These are phyloP conservation scores for Oplegnathus fasciatus DNA, from an alignment of 2,113 vertebrate species.

Conservation along the genomic window DNA sequence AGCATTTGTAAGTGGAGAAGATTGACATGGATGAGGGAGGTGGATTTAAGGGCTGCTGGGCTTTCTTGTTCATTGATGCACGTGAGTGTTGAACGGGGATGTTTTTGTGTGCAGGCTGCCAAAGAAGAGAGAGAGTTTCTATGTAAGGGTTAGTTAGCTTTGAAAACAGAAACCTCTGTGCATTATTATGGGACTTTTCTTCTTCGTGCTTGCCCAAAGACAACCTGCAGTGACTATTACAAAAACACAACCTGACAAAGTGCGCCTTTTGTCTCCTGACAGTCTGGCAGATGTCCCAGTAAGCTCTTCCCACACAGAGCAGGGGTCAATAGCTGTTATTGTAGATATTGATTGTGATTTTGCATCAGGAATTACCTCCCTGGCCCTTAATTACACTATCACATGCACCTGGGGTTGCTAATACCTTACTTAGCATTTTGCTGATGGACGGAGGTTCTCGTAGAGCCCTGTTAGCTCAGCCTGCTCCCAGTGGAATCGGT, in stretches of 20 bases:
- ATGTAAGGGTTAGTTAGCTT: conserved; percentile 3
- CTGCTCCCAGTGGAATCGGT: conserved; percentile 52
- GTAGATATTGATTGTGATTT: conserved; percentile 69
- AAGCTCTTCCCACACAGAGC: conserved; percentile 38
- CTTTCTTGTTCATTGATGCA: conserved; percentile 49
- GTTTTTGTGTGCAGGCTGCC: conserved; percentile 23
- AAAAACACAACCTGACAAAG: conserved; percentile 24
- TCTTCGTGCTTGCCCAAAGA: neutral
- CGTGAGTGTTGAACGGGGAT: neutral
- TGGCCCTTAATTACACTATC: conserved; percentile 58
- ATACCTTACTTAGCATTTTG: conserved; percentile 60
- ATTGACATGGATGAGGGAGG: conserved; percentile 59
- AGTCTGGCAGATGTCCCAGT: conserved; percentile 67
- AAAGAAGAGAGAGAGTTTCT: conserved; percentile 28
- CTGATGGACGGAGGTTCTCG: conserved; percentile 47
- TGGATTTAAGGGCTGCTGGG: conserved; percentile 53
- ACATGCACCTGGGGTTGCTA: conserved; percentile 49
- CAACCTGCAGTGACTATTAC: neutral
- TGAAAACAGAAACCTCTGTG: neutral
- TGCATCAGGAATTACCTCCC: conserved; percentile 49
- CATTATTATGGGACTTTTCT: neutral
- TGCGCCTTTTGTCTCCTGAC: conserved; percentile 41
- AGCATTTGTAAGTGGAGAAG: conserved; percentile 70
- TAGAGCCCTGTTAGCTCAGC: conserved; percentile 36
- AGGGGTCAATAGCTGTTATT: conserved; percentile 58